Evolutionary conservation across 2,797 vertebrate genomes (phyloP).

Genomic region (Pterois miles): DNA sequence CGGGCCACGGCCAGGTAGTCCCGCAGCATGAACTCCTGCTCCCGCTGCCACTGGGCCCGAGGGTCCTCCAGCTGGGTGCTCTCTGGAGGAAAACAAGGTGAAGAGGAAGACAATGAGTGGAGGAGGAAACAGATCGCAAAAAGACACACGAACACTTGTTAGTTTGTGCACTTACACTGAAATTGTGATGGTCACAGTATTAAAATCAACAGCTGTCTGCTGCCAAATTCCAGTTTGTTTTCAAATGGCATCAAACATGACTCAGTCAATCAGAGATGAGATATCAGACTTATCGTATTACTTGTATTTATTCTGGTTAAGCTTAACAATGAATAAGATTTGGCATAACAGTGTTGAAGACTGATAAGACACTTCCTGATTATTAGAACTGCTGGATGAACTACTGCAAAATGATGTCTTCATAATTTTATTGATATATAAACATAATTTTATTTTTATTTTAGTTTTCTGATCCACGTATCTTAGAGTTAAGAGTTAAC

Average conservation of each 20-base stretch:
- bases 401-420: neutral
- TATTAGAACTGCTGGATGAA: neutral
- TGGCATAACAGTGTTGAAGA: neutral
- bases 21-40: constrained; percentile 96
- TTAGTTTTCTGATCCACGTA: neutral
- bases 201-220: neutral
- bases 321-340: neutral
- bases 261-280: neutral
- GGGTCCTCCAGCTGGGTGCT: constrained; percentile 98
- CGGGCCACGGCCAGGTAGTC: constrained; percentile 94
- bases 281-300: neutral
- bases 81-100: constrained; percentile 76
- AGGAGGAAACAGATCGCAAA: neutral
- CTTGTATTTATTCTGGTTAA: neutral
- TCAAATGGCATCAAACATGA: neutral
- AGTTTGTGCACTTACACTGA: neutral
- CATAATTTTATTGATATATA: neutral
- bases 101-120: neutral
- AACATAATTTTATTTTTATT: too few relatives aligned
- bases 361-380: neutral
- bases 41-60: constrained; percentile 93
- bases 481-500: neutral
- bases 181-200: neutral
- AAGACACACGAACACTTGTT: neutral
- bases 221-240: neutral